These are phyloP conservation scores for Sprattus sprattus DNA, from an alignment of 2,113 vertebrate genomes.

Conservation along the genomic window DNA sequence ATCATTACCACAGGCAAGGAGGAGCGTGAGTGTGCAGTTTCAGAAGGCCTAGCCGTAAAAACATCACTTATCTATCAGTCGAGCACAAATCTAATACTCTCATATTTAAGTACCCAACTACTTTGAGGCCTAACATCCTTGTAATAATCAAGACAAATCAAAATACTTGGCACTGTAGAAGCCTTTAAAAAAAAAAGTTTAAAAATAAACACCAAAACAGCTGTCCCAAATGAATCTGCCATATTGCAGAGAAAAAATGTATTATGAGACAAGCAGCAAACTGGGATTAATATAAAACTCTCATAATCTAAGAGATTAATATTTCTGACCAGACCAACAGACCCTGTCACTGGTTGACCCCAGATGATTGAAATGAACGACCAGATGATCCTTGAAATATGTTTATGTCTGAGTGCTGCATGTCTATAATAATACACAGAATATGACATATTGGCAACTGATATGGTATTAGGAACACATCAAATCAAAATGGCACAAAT, in stretches of 20 bases:
- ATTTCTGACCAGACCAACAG: neutral
- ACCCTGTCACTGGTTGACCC: neutral
- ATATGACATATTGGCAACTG: too few species aligned
- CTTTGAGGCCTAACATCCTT: neutral
- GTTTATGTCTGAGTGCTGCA: neutral
- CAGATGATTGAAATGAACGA: neutral
- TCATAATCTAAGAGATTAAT: neutral
- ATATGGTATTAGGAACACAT: too few species aligned
- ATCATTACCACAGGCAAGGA: neutral
- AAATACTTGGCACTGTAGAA: neutral
- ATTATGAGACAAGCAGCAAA: neutral
- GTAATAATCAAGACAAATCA: neutral
- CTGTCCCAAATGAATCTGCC: slow-evolving; percentile 5
- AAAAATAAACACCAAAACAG: neutral
- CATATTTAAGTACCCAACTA: neutral
- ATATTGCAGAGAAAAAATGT: neutral
- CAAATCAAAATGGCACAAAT: too few species aligned
- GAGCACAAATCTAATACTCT: slow-evolving; percentile 25
- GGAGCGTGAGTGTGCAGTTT: neutral
- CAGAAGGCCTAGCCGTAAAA: neutral
- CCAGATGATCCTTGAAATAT: neutral
- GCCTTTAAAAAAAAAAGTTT: neutral
- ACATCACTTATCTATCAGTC: slow-evolving; percentile 19
- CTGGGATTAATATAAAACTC: slow-evolving; percentile 9
- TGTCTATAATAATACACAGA: neutral